Base-by-base conservation (phyloP, 2,888 invertebrate genomes). In the Leptopilina drosophilae region DNA sequence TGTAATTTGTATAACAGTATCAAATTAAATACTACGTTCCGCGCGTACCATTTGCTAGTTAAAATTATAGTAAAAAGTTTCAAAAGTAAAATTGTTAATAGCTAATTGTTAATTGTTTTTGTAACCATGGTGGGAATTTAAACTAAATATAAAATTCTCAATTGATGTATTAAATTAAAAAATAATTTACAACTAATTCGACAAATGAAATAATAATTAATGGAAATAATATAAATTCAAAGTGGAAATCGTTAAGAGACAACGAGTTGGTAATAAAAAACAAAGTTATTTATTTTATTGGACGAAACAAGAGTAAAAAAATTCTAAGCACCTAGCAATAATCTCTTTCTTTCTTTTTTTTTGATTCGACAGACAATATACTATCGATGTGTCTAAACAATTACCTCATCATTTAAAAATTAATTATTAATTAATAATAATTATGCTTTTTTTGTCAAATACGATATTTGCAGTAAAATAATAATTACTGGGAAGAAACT, bases 241-340 rank as follows among this genome's bases (percentile, higher is more conserved):
- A 42, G 7, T 49, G 49, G 49, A 14, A 69, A 14, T 14, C 14
- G 42, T 42, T 42, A 26, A 56, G 2, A 40, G 6, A 11, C 15
- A 8, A 5, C 5, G 53, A 26, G 5, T 73, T 26, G 14, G 59
- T 73, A 56, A 73, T 66, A 66, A 40, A 56, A 73, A 73, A 73
- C 56, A 56, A 73, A 73, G 73, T 56, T 56, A 56, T 56, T 56
- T 73, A 73, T 73, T 73, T 56, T 26, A 53, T 56, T 73, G 73
- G 56, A 73, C 73, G 73, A 73, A 73, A 73, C 56, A 73, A 73
- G 40, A 59, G 73, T 73, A 73, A 73, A 73, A 73, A 73, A 73
- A 15, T 33, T 64, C 78, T 78, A 78, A 78, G 76, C 69, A 81
- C 78, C 73, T 33, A 78, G 65, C 76, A 69, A 78, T 76, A 59